Conservation (phyloP, 2,797 vertebrate species). For the Notolabrus celidotus region DNA sequence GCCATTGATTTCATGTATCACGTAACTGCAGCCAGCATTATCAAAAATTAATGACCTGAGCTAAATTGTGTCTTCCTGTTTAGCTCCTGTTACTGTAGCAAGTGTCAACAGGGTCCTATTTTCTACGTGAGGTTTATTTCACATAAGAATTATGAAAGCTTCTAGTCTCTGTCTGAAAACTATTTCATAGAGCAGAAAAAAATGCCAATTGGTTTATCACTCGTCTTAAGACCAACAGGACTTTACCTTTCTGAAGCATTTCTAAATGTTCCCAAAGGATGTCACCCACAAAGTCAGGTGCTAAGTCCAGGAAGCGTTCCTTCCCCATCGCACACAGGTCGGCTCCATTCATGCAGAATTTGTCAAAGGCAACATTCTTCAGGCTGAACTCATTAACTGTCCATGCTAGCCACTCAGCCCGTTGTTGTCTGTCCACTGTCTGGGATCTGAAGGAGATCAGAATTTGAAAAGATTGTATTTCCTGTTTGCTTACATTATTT, state of each 20-base stretch:
- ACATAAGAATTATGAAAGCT: neutral
- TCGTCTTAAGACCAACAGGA: neutral
- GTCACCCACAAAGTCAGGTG: slow-evolving; percentile 98
- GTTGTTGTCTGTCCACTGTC: slow-evolving; percentile 95
- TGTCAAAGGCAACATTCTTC: slow-evolving; percentile 97
- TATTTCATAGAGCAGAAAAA: neutral
- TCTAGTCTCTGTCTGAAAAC: neutral
- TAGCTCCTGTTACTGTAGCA: slow-evolving; percentile 68
- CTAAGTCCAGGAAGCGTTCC: slow-evolving; percentile 96
- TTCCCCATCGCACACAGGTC: slow-evolving; percentile 95
- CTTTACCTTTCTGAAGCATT: slow-evolving; percentile 97
- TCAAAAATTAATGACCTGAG: slow-evolving; percentile 80
- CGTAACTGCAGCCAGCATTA: slow-evolving; percentile 79
- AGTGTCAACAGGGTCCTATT: slow-evolving; percentile 48
- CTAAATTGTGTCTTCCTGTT: slow-evolving; percentile 76
- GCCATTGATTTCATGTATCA: slow-evolving; percentile 82
- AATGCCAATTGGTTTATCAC: neutral
- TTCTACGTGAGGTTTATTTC: slow-evolving; percentile 9
- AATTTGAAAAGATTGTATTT: too few relatives aligned
- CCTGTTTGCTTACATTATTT: neutral
- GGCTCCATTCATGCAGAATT: slow-evolving; percentile 96
- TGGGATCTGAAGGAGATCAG: slow-evolving; percentile 87
- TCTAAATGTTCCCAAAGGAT: slow-evolving; percentile 99
- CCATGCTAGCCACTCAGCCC: slow-evolving; percentile 97
- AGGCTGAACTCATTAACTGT: slow-evolving; percentile 98